Evolutionary conservation across 2,797 vertebrate genomes (phyloP), one percentile per base, ranked within the genome.

Genomic region (Arrhamphus sclerolepis): DNA sequence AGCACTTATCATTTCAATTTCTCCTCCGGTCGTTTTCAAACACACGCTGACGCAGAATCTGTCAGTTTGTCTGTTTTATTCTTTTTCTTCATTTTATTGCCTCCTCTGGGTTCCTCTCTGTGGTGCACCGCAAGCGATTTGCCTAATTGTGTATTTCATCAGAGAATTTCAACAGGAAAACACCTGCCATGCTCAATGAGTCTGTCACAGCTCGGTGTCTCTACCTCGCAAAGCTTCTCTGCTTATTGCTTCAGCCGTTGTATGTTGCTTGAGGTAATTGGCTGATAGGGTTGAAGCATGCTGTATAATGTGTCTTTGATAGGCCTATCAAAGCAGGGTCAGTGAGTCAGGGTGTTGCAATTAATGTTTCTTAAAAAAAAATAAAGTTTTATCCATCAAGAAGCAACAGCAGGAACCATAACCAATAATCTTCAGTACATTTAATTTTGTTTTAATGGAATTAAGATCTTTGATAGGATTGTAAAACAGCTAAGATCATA

Each of bases 101-200:
- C 55, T 71, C 62, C 51, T 29, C 56, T n/a, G 5, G 29, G 44
- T 52, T 75, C 28, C 59, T 64, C 42, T 65, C 58, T 19, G 48
- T 16, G 9, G 49, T 9, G 59, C 52, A 58, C 60, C 54, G 14
- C n/a, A n/a, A 74, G 70, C 57, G 5, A 54, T 81, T 83, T 70
- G 40, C 51, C 62, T 83, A 82, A 86, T 78, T 84, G 78, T 81
- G 77, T 81, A 79, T 77, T 85, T 82, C 77, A 80, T 80, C 63
- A 59, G 59, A 69, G 57, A 68, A 53, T 60, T 66, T 58, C 55
- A 54, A 62, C 66, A 46, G 64, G 70, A 70, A 71, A 75, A 75
- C 62, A 48, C 49, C 34, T 0, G 19, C 50, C 5, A n/a, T 31
- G 47, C 60, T 66, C 57, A 40, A 40, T 41, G 69, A 77, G 71